phyloP scores from a whole-genome alignment of 2,888 invertebrate genomes.

The Carabus problematicus region DNA sequence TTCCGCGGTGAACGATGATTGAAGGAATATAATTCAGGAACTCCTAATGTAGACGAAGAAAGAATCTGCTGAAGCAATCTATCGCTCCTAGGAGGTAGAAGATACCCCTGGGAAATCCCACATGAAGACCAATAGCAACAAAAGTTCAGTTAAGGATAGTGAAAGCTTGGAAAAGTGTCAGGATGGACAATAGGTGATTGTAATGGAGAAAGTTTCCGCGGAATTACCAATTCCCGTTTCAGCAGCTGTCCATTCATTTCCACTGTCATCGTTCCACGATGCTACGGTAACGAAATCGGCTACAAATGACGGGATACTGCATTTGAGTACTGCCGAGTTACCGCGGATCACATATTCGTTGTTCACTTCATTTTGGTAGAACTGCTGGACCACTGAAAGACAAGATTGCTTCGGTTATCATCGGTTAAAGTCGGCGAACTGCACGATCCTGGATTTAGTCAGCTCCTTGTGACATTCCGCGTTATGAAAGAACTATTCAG shows the following conservation, averaged over 20 bases:
- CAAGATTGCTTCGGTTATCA: too few relatives aligned
- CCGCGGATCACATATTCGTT: conserved; percentile 91
- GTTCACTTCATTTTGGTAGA: conserved; percentile 90
- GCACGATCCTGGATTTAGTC: neutral
- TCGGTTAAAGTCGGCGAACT: neutral
- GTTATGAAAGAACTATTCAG: too few relatives aligned
- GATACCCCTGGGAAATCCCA: too few relatives aligned
- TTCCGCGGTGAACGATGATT: too few relatives aligned
- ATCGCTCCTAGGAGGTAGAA: too few relatives aligned
- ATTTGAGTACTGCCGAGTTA: conserved; percentile 86
- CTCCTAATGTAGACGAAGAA: too few relatives aligned
- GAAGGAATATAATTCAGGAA: too few relatives aligned
- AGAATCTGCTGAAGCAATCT: too few relatives aligned
- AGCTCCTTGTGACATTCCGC: too few relatives aligned
- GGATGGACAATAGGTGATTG: neutral
- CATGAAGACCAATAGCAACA: neutral
- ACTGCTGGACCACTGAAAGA: conserved; percentile 84
- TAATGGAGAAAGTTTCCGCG: neutral
- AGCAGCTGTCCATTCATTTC: conserved; percentile 72
- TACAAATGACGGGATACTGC: conserved; percentile 89
- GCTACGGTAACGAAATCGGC: conserved; percentile 90
- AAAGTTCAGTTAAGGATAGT: neutral
- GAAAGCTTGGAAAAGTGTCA: conserved; percentile 5
- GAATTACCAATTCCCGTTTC: conserved; percentile 66
- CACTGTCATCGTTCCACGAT: conserved; percentile 84